These are phyloP conservation scores for Cheilosia soror DNA, from an alignment of 2,888 invertebrate species.

Conservation along the genomic window DNA sequence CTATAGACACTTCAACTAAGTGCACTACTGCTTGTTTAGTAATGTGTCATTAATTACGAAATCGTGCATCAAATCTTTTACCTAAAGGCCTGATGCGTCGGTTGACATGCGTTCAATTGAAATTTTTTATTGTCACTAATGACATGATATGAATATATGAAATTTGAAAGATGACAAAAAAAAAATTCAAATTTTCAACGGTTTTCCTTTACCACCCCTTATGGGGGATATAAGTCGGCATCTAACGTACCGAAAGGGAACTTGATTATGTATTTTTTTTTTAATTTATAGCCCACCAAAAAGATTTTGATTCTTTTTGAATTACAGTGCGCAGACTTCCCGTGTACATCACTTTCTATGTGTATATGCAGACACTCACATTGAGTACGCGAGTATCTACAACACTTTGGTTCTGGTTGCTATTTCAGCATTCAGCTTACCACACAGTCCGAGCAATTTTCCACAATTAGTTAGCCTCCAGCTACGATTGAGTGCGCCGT, in stretches of 20 bases:
- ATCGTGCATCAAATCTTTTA: constrained; percentile 50
- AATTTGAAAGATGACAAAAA: neutral
- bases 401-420: constrained; percentile 41
- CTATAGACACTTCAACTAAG: constrained; percentile 1
- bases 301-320: constrained; percentile 50
- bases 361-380: constrained; percentile 24
- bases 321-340: constrained; percentile 62
- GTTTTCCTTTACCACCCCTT: constrained; percentile 59
- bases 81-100: constrained; percentile 25
- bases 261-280: neutral
- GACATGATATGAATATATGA: constrained; percentile 16
- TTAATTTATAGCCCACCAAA: constrained; percentile 38
- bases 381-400: constrained; percentile 48
- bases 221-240: constrained; percentile 40
- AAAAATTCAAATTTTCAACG: constrained; percentile 19
- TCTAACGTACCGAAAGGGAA: constrained; percentile 23
- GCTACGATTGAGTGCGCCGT: constrained; percentile 74
- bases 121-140: constrained; percentile 63
- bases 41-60: constrained; percentile 60
- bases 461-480: constrained; percentile 75
- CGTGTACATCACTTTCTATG: constrained; percentile 57
- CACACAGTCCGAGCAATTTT: constrained; percentile 68
- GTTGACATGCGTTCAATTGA: constrained; percentile 59
- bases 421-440: constrained; percentile 60
- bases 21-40: constrained; percentile 34